phyloP scores from a whole-genome alignment of 2,888 invertebrate genomes.

The Polydrusus cervinus region DNA sequence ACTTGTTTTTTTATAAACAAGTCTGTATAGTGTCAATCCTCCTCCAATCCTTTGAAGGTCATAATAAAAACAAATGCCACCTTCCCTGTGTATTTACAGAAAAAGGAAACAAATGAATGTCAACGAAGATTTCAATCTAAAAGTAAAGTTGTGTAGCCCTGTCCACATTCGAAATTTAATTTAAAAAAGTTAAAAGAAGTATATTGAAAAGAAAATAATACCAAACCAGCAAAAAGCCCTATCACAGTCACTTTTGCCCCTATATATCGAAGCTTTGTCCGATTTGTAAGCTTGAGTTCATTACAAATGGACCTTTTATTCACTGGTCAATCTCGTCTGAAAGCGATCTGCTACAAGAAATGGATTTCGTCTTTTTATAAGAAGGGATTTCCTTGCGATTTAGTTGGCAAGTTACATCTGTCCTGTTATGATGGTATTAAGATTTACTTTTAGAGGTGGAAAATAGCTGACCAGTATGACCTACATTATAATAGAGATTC shows the following conservation, averaged over 20 bases:
- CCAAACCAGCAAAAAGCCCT: conserved; percentile 47
- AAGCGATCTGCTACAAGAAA: conserved; percentile 70
- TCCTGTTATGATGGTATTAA: conserved; percentile 16
- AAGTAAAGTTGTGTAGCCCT: background rate
- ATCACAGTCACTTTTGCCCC: conserved; percentile 53
- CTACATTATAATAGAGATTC: conserved; percentile 7
- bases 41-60: too few species aligned
- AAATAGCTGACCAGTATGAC: conserved; percentile 23
- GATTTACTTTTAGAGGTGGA: conserved; percentile 40
- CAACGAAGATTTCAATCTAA: too few species aligned
- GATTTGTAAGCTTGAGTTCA: conserved; percentile 68
- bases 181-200: conserved; percentile 23
- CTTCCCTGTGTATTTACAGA: too few species aligned
- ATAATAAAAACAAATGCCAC: too few species aligned
- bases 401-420: conserved; percentile 44
- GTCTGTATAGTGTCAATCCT: too few species aligned
- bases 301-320: conserved; percentile 71
- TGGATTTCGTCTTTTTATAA: conserved; percentile 67
- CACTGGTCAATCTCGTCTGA: conserved; percentile 71
- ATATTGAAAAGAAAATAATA: conserved; percentile 39
- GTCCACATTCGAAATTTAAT: conserved; percentile 7
- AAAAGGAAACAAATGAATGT: too few species aligned
- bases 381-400: conserved; percentile 55
- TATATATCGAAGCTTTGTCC: conserved; percentile 47
- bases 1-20: too few species aligned